These are phyloP conservation scores for Rhizomys pruinosus DNA, from an alignment of 2,113 vertebrate species.

Conservation along the genomic window DNA sequence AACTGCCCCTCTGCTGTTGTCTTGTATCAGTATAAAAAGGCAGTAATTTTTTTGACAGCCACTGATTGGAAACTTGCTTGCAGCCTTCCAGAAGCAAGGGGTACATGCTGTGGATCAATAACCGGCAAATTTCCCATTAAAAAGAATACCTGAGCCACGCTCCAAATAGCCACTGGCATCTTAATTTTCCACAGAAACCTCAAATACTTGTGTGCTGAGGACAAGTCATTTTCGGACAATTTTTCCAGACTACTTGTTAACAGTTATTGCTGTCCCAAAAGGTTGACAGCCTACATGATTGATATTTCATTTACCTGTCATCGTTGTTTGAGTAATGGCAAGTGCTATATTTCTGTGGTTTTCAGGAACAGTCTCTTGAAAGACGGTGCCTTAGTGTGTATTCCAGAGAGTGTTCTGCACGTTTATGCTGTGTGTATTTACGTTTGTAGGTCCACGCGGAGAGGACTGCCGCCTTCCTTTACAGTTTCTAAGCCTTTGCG, in stretches of 20 bases:
- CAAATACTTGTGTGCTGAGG: slow-evolving; percentile 82
- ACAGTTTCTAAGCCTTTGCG: slow-evolving; percentile 1
- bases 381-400: slow-evolving; percentile 45
- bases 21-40: slow-evolving; percentile 89
- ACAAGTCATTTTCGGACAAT: slow-evolving; percentile 90
- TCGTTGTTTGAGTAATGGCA: slow-evolving; percentile 87
- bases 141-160: slow-evolving; percentile 95
- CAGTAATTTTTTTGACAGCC: slow-evolving; percentile 95
- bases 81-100: slow-evolving; percentile 90
- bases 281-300: slow-evolving; percentile 91
- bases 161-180: slow-evolving; percentile 94
- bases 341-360: slow-evolving; percentile 71
- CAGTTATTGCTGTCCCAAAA: slow-evolving; percentile 92
- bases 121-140: slow-evolving; percentile 99
- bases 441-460: neutral
- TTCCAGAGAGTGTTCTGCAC: neutral
- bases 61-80: slow-evolving; percentile 96
- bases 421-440: neutral
- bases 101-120: slow-evolving; percentile 97
- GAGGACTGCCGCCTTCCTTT: neutral
- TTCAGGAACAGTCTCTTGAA: slow-evolving; percentile 61
- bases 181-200: slow-evolving; percentile 89
- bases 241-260: slow-evolving; percentile 93
- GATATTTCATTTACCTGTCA: slow-evolving; percentile 91
- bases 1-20: slow-evolving; percentile 80